Conservation (phyloP, 2,797 vertebrate genomes). For the Eremophila alpestris region DNA sequence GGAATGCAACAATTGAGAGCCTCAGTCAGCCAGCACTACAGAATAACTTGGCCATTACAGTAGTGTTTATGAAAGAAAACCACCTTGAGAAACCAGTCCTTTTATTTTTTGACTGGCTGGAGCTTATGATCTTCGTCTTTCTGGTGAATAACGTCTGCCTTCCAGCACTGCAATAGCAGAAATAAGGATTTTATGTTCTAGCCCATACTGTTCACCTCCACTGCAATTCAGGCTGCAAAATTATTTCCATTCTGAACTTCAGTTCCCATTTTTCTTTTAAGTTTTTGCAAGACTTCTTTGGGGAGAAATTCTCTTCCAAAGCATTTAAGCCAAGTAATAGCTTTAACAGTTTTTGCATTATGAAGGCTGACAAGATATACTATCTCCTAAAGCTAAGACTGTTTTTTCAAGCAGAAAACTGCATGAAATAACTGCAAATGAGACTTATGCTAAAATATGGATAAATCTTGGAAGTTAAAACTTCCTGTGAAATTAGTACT, state of each 20-base stretch:
- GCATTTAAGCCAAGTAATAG: slow-evolving; percentile 46
- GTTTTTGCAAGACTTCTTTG: slow-evolving; percentile 42
- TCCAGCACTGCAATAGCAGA: slow-evolving; percentile 12
- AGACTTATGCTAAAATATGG: slow-evolving; percentile 48
- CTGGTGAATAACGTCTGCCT: slow-evolving; percentile 22
- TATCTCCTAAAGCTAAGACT: slow-evolving; percentile 50
- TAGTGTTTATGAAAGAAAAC: not conserved
- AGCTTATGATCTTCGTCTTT: not conserved
- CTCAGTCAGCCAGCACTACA: not conserved
- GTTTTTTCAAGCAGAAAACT: slow-evolving; percentile 58
- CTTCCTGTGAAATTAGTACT: slow-evolving; percentile 49
- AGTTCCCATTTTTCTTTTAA: slow-evolving; percentile 16
- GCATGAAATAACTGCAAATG: slow-evolving; percentile 52
- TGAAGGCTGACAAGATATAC: slow-evolving; percentile 46
- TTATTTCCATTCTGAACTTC: slow-evolving; percentile 25
- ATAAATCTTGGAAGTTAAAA: slow-evolving; percentile 51
- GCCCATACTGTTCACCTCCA: not conserved
- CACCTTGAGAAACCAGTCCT: not conserved
- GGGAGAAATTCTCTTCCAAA: slow-evolving; percentile 14
- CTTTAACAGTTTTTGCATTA: slow-evolving; percentile 32
- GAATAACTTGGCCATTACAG: not conserved
- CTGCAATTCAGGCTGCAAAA: slow-evolving; percentile 25
- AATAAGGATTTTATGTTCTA: slow-evolving; percentile 40
- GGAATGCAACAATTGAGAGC: not conserved
- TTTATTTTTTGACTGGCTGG: slow-evolving; percentile 3